phyloP scores from a whole-genome alignment of 2,797 vertebrate genomes.

The Scolopax rusticola region DNA sequence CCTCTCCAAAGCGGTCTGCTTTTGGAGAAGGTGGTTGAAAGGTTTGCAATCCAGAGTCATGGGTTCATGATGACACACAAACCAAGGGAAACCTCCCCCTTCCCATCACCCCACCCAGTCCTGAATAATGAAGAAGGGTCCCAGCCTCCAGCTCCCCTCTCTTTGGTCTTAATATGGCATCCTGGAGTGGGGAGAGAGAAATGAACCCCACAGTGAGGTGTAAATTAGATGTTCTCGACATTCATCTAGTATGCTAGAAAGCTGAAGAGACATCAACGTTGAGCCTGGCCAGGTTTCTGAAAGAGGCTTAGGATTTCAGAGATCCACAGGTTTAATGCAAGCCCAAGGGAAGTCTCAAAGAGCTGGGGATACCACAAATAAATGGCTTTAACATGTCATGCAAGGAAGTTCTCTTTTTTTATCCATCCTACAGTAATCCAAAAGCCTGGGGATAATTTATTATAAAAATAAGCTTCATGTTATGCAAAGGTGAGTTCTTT shows the following conservation, averaged over 20 bases:
- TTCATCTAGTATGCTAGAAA: neutral
- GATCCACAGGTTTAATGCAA: neutral
- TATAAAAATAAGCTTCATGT: neutral
- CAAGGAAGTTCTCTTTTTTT: neutral
- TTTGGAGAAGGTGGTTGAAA: neutral
- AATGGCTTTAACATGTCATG: neutral
- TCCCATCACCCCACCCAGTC: neutral
- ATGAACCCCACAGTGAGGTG: neutral
- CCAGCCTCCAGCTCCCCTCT: neutral
- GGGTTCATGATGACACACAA: neutral
- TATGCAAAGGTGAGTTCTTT: neutral
- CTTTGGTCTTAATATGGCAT: neutral
- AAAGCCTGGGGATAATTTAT: neutral
- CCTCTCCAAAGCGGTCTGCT: neutral
- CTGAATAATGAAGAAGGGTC: neutral
- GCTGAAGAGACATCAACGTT: neutral
- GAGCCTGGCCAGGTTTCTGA: neutral
- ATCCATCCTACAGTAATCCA: neutral
- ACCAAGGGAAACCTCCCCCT: neutral
- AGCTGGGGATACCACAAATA: neutral
- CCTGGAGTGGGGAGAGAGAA: neutral
- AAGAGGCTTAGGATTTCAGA: neutral
- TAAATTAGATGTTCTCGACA: neutral
- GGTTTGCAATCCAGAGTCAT: neutral
- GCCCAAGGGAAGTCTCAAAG: neutral